Evolutionary conservation across 1,140 invertebrate genomes (phyloP), one percentile per base, ranked within the genome.

Genomic region (Drosophila ironensis): DNA sequence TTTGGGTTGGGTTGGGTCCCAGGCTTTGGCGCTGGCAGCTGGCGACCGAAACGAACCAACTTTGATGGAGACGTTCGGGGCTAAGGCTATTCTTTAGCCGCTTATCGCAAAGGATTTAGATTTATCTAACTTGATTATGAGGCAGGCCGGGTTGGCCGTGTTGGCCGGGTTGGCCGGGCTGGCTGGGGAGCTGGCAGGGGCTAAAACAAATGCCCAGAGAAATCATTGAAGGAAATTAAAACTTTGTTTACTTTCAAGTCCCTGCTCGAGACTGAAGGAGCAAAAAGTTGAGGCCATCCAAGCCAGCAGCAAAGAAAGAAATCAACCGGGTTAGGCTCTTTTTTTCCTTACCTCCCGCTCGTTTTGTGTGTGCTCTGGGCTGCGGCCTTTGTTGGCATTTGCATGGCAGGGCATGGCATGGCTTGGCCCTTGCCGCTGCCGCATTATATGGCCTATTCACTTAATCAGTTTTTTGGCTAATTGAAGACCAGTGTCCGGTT

Each of bases 181-280:
- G 33, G 48, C 4, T 33, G 22, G 24, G n/a, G 27, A 30, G 24
- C 50, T 40, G 50, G 20, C 0, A 5, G 50, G 9, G 57, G 30
- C 59, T 47, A 69, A 81, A 81, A 82, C 77, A 82, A 82, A 84
- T 82, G 77, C 73, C 61, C 73, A 73, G 72, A 84, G 69, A 84
- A 82, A 82, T 82, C 77, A 84, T 84, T 82, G 77, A 82, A 77
- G 77, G 77, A 82, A 82, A 82, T 82, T 82, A 82, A 84, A 82
- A 82, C 77, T 82, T 82, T 82, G 77, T 82, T 82, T 82, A 82
- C 78, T 82, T 72, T 69, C 63, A 63, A 82, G 77, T 76, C 77
- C 70, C 42, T 12, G 14, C 30, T 33, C 30, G 30, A n/a, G n/a
- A 11, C 11, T 12, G 30, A 33, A 7, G 28, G 28, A 12, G 28